A percentile compares a stretch with the other conserved stretches of the same genome.
Evolutionary conservation across 2,888 invertebrate genomes (phyloP).

Genomic region (Silvanus unidentatus): DNA sequence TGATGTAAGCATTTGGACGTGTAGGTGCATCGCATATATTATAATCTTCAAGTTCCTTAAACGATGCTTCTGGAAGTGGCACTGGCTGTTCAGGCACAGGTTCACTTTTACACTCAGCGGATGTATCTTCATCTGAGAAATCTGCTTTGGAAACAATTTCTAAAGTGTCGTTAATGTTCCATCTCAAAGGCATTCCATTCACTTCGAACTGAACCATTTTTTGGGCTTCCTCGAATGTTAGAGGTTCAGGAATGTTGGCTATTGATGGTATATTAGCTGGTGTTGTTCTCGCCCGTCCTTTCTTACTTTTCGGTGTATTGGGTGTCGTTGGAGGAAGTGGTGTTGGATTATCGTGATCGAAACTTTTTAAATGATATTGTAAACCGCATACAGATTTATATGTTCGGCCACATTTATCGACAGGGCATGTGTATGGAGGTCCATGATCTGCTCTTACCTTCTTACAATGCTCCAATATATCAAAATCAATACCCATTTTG

Average conservation of each 20-base stretch:
- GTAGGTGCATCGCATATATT: conserved; percentile 76
- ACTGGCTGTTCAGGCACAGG: conserved; percentile 44
- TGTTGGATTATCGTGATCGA: conserved; percentile 75
- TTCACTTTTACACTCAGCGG: conserved; percentile 47
- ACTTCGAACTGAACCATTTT: conserved; percentile 82
- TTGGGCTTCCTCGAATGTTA: conserved; percentile 79
- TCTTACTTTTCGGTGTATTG: conserved; percentile 56
- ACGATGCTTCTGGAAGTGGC: conserved; percentile 65
- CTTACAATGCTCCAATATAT: conserved; percentile 78
- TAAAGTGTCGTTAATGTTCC: conserved; percentile 57
- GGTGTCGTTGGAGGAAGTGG: conserved; percentile 56
- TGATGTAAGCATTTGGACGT: conserved; percentile 81
- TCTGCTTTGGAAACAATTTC: conserved; percentile 66
- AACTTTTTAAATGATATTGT: conserved; percentile 79
- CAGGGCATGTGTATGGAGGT: conserved; percentile 82
- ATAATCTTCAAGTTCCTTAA: conserved; percentile 68
- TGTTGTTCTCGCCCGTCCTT: conserved; percentile 35
- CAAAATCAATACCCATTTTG: conserved; percentile 75
- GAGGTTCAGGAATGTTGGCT: conserved; percentile 59
- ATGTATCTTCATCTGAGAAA: conserved; percentile 47
- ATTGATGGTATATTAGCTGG: conserved; percentile 42
- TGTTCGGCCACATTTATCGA: conserved; percentile 76
- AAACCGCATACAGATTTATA: conserved; percentile 83
- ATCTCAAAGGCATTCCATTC: conserved; percentile 55
- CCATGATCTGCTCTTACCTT: conserved; percentile 72